Conservation (phyloP, 2,113 vertebrate genomes). For the Limanda limanda region DNA sequence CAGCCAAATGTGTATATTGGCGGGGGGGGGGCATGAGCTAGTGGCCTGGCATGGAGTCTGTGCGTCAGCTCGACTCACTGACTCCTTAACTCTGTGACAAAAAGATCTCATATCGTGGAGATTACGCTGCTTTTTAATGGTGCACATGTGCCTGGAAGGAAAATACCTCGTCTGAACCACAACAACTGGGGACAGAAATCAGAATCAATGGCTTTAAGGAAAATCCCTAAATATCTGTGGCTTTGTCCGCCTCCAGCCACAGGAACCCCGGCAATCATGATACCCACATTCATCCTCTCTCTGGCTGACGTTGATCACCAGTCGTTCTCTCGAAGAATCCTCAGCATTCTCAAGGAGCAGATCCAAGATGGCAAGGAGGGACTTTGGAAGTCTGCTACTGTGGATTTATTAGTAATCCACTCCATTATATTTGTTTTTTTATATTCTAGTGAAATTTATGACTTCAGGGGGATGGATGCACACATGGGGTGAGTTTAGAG, state of each 20-base stretch:
- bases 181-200: slow-evolving; percentile 49
- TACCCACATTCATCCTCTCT: slow-evolving; percentile 40
- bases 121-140: slow-evolving; percentile 36
- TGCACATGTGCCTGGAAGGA: slow-evolving; percentile 6
- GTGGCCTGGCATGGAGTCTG: slow-evolving; percentile 14
- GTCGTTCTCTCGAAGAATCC: slow-evolving; percentile 16
- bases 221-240: slow-evolving; percentile 56
- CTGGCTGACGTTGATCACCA: slow-evolving; percentile 14
- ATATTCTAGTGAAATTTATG: slow-evolving; percentile 8
- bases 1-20: slow-evolving; percentile 37
- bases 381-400: slow-evolving; percentile 24
- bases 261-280: slow-evolving; percentile 51
- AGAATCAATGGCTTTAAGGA: slow-evolving; percentile 47
- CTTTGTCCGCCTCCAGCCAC: slow-evolving; percentile 38
- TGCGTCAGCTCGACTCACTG: slow-evolving; percentile 46
- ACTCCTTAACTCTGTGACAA: slow-evolving; percentile 32
- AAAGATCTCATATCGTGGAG: slow-evolving; percentile 55
- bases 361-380: slow-evolving; percentile 9
- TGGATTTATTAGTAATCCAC: slow-evolving; percentile 1
- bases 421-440: not conserved
- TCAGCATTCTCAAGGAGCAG: slow-evolving; percentile 3
- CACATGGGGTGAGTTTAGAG: not conserved
- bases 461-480: not conserved
- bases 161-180: slow-evolving; percentile 39
- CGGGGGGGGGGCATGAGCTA: slow-evolving; percentile 13